A percentile compares a stretch with the other conserved stretches of the same genome.
Conservation (phyloP, 2,888 invertebrate species). For the Cynaeus angustus region DNA sequence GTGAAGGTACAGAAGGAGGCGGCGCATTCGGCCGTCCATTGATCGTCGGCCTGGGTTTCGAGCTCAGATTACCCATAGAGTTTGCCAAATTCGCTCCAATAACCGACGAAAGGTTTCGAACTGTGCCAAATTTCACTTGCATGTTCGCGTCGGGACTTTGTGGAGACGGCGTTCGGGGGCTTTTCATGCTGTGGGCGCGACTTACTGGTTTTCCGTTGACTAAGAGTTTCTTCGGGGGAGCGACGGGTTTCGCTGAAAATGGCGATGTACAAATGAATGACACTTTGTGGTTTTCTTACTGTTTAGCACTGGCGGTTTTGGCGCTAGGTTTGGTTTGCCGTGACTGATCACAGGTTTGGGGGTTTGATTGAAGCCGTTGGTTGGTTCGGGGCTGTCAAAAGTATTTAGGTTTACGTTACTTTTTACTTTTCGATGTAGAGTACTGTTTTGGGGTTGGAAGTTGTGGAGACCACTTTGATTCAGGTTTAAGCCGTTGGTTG, state of each 20-base stretch:
- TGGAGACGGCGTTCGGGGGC: conserved; percentile 81
- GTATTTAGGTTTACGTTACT: conserved; percentile 67
- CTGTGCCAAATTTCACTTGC: conserved; percentile 68
- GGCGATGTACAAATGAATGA: not conserved
- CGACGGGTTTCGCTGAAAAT: conserved; percentile 74
- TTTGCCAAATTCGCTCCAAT: conserved; percentile 74
- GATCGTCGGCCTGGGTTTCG: conserved; percentile 63
- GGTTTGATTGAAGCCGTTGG: conserved; percentile 55
- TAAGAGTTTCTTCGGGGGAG: conserved; percentile 79
- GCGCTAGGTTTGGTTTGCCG: conserved; percentile 89
- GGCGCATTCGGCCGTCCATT: conserved; percentile 68
- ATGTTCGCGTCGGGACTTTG: conserved; percentile 68
- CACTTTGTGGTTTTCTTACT: conserved; percentile 56
- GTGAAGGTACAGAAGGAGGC: conserved; percentile 67
- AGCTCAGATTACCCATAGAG: conserved; percentile 60
- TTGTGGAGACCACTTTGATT: conserved; percentile 43
- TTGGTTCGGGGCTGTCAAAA: conserved; percentile 59
- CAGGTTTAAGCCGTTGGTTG: conserved; percentile 38
- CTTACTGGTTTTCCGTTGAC: conserved; percentile 75
- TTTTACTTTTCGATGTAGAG: conserved; percentile 68
- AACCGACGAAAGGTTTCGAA: conserved; percentile 70
- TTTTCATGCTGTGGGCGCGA: conserved; percentile 89
- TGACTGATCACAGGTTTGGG: conserved; percentile 74
- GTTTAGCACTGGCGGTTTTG: conserved; percentile 82
- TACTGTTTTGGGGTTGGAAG: conserved; percentile 62